Evolutionary conservation across 2,888 invertebrate genomes (phyloP).

Genomic region (Shargacucullia verbasci): DNA sequence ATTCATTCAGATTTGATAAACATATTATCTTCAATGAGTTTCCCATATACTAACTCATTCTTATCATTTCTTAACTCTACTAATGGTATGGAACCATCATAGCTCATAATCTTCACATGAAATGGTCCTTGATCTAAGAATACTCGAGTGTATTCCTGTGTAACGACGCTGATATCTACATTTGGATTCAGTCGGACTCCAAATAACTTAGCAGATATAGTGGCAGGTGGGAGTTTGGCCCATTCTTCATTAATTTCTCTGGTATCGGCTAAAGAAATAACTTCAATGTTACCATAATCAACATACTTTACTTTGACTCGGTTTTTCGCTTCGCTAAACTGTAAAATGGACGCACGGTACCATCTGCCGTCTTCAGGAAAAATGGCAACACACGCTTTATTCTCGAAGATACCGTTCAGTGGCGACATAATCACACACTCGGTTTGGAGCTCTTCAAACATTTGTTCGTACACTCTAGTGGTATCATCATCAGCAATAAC

Average conservation of each 20-base stretch:
- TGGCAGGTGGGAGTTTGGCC: constrained; percentile 85
- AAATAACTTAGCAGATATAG: constrained; percentile 83
- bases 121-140: constrained; percentile 77
- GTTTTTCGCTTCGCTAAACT: constrained; percentile 77
- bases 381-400: constrained; percentile 90
- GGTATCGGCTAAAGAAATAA: constrained; percentile 79
- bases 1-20: constrained; percentile 37
- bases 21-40: constrained; percentile 68
- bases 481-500: constrained; percentile 79
- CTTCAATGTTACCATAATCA: constrained; percentile 92
- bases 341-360: constrained; percentile 92
- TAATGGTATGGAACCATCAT: constrained; percentile 58
- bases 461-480: constrained; percentile 76
- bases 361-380: constrained; percentile 90
- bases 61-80: constrained; percentile 75
- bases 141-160: constrained; percentile 66
- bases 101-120: constrained; percentile 68
- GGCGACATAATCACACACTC: constrained; percentile 77
- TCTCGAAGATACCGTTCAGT: constrained; percentile 79
- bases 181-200: constrained; percentile 73
- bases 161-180: constrained; percentile 66
- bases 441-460: constrained; percentile 86
- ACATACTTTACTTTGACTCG: constrained; percentile 91
- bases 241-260: constrained; percentile 86
- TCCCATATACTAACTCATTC: constrained; percentile 69